A percentile compares a stretch with the other conserved stretches of the same genome.
These are phyloP conservation scores for Sesamia nonagrioides DNA, from an alignment of 1,140 invertebrate species.

Conservation along the genomic window DNA sequence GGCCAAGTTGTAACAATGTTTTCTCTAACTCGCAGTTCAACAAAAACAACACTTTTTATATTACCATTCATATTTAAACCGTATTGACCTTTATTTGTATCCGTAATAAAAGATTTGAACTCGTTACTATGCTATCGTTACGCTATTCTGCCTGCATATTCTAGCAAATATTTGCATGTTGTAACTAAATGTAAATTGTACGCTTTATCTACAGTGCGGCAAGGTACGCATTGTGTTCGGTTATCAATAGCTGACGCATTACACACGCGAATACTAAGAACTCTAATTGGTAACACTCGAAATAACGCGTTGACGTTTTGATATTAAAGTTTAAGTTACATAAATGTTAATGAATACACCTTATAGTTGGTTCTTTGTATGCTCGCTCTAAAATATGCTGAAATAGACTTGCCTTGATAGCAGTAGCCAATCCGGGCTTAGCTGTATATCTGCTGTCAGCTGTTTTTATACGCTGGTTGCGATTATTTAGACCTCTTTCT, in stretches of 20 bases:
- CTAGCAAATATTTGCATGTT: neutral
- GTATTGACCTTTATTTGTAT: neutral
- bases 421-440: neutral
- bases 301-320: neutral
- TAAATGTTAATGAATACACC: neutral
- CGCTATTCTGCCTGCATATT: neutral
- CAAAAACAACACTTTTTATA: neutral
- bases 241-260: conserved; percentile 33
- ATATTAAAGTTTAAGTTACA: neutral
- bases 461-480: conserved; percentile 16
- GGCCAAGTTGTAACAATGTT: too few relatives aligned
- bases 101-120: neutral
- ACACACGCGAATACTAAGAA: neutral
- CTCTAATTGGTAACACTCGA: conserved; percentile 3
- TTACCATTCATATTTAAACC: neutral
- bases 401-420: conserved; percentile 38
- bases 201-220: neutral
- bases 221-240: neutral
- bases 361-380: conserved; percentile 1
- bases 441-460: conserved; percentile 24
- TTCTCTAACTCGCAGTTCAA: neutral
- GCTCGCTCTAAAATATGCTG: conserved; percentile 13
- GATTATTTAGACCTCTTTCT: neutral
- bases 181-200: conserved; percentile 16
- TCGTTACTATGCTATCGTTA: neutral